Evolutionary conservation across 2,113 vertebrate genomes (phyloP).

Genomic region (Archilochus colubris): DNA sequence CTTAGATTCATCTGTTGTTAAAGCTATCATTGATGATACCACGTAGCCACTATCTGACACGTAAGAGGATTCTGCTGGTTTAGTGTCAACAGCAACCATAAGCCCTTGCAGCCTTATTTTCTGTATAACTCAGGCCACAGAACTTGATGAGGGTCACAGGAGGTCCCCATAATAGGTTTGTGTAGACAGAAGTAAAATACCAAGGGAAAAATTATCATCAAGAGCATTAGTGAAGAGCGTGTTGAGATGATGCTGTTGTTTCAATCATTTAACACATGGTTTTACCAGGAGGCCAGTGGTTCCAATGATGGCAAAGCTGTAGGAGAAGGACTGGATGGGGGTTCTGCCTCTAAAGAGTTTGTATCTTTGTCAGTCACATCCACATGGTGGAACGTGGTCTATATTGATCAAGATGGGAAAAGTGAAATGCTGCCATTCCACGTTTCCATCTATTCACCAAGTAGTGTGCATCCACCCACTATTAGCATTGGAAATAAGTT

Average conservation of each 20-base stretch:
- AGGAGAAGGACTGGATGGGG: background rate
- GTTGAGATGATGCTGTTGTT: background rate
- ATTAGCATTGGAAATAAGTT: background rate
- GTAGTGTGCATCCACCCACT: background rate
- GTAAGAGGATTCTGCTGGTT: background rate
- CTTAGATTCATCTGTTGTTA: background rate
- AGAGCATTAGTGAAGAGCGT: background rate
- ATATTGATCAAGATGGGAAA: background rate
- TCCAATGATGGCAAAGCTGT: background rate
- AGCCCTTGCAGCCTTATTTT: conserved; percentile 5
- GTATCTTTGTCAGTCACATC: background rate
- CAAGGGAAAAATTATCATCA: background rate
- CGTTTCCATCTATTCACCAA: background rate
- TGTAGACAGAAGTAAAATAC: conserved; percentile 17
- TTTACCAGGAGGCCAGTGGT: background rate
- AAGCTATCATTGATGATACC: background rate
- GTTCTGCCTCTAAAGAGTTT: background rate
- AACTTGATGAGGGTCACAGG: conserved; percentile 19
- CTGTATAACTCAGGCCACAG: conserved; percentile 32
- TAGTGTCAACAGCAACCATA: background rate
- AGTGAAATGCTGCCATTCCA: background rate
- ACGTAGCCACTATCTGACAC: background rate
- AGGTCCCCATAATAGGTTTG: background rate
- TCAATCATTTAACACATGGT: background rate
- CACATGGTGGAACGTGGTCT: background rate